Evolutionary conservation across 2,797 vertebrate genomes (phyloP), one percentile per base, ranked within the genome.

Genomic region (Kryptopterus vitreolus): DNA sequence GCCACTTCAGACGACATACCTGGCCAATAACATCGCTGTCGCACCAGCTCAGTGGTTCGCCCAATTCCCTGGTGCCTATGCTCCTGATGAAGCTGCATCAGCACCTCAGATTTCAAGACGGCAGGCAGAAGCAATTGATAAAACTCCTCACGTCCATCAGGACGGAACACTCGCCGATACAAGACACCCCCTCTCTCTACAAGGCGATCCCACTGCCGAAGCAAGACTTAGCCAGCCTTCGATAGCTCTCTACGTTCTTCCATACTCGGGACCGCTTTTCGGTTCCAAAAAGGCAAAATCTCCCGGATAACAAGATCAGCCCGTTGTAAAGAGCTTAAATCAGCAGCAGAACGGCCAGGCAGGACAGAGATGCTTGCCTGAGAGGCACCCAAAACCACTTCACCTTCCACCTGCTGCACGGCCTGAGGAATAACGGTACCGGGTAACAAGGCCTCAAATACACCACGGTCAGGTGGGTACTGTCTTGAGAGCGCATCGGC

Each of bases 241-340:
- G 38, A 26, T 1, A 26, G 4, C 3, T 48, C 24, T 4, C 26
- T 24, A 15, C 22, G 10, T 12, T 26, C 22, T 16, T 48, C 65
- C 5, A n/a, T 3, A 3, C 1, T 66, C 1, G 33, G 9, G 0
- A 4, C 8, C 20, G 6, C 18, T 2, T 11, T n/a, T 1, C 3
- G 16, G 20, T 20, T 66, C 33, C 63, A 66, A 15, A 66, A 66
- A 22, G 22, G 18, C 33, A 66, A 12, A 66, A 2, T n/a, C 18
- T 66, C 33, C 2, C 20, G 2, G 0, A 66, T 38, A 4, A 65
- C 20, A n/a, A n/a, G n/a, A n/a, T n/a, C n/a, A n/a, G n/a, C n/a
- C n/a, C n/a, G n/a, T n/a, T n/a, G n/a, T n/a, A n/a, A n/a, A n/a
- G n/a, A n/a, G n/a, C n/a, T n/a, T n/a, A n/a, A n/a, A n/a, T n/a